Conservation (phyloP, 92 coral and sea anemone genomes). For the Hydrozoanthus gracilis region DNA sequence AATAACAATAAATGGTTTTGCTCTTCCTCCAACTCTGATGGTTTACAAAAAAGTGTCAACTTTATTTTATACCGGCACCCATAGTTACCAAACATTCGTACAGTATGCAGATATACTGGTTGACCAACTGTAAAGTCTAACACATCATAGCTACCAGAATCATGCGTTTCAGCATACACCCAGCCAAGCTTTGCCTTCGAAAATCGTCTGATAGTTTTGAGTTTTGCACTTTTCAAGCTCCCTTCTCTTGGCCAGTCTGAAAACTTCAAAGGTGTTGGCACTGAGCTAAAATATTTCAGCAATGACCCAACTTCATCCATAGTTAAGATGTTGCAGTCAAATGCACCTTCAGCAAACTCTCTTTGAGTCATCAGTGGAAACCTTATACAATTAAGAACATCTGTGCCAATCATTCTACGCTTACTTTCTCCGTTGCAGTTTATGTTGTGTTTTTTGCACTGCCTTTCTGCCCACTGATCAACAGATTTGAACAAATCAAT, state of each 20-base stretch:
- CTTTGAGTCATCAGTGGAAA: conserved; percentile 60
- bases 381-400: conserved; percentile 42
- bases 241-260: conserved; percentile 25
- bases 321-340: conserved; percentile 28
- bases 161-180: conserved; percentile 7
- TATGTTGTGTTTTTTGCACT: conserved; percentile 32
- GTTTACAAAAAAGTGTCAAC: not conserved
- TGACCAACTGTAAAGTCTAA: conserved; percentile 33
- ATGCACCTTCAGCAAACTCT: conserved; percentile 56
- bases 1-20: conserved; percentile 1
- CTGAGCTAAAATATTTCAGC: conserved; percentile 35
- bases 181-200: conserved; percentile 38
- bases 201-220: conserved; percentile 33
- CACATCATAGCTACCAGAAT: conserved; percentile 2
- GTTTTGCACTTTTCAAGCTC: conserved; percentile 23
- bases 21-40: not conserved
- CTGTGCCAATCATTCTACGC: conserved; percentile 47
- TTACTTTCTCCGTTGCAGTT: conserved; percentile 9
- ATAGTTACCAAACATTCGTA: conserved; percentile 34
- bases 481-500: conserved; percentile 49
- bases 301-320: conserved; percentile 39
- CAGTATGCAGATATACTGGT: conserved; percentile 34
- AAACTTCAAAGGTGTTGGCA: conserved; percentile 9
- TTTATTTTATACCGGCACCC: conserved; percentile 32
- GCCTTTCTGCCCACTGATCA: conserved; percentile 38